Percentiles rank a stretch among this genome's conserved stretches.
Conservation (phyloP, 2,888 invertebrate genomes). For the Cancer borealis region DNA sequence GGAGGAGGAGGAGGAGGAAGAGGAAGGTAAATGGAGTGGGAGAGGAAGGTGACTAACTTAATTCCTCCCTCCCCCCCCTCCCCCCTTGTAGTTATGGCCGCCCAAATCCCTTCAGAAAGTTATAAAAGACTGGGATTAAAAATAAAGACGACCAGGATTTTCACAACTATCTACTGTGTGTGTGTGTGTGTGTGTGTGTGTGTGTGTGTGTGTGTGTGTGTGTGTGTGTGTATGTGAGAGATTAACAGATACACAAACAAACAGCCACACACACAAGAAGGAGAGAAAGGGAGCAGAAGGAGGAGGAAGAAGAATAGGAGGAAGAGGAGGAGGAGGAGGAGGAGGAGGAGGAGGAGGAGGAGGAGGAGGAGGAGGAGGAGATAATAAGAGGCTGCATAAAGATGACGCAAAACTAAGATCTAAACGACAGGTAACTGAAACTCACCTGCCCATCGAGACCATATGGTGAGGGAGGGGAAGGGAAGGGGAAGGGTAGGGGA, state of each 20-base stretch:
- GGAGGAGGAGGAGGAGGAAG: conserved; percentile 7
- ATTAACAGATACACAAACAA: conserved; percentile 20
- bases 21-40: not conserved
- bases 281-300: not conserved
- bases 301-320: not conserved
- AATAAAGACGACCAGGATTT: not conserved
- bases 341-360: conserved; percentile 33
- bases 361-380: conserved; percentile 33
- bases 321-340: conserved; percentile 31
- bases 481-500: not conserved
- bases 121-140: not conserved
- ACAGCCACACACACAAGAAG: not conserved
- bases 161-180: not conserved
- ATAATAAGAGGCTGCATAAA: conserved; percentile 32
- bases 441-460: not conserved
- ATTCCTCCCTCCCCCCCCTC: not conserved
- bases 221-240: not conserved
- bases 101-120: not conserved
- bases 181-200: conserved; percentile 19
- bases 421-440: conserved; percentile 29
- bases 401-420: conserved; percentile 29
- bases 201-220: conserved; percentile 27
- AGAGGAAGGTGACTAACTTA: not conserved
- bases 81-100: not conserved
- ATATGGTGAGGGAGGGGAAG: conserved; percentile 6